Conservation (phyloP, 2,113 vertebrate genomes). For the Anguilla japonica region DNA sequence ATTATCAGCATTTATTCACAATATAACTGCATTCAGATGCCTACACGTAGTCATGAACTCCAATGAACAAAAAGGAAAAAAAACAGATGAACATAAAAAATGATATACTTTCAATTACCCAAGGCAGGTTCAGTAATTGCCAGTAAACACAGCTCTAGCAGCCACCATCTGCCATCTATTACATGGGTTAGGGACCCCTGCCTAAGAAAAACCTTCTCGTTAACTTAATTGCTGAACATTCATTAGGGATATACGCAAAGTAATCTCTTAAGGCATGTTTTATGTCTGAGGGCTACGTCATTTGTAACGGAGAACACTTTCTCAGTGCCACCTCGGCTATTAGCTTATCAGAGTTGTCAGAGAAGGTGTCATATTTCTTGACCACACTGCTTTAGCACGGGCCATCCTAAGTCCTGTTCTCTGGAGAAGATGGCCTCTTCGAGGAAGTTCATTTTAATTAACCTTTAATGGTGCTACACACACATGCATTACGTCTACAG, state of each 20-base stretch:
- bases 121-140: not conserved
- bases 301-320: not conserved
- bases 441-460: not conserved
- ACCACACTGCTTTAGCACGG: not conserved
- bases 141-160: not conserved
- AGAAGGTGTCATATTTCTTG: not conserved
- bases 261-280: conserved; percentile 1
- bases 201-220: not conserved
- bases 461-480: not conserved
- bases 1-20: not conserved
- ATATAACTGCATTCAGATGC: not conserved
- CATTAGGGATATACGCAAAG: not conserved
- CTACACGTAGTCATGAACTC: not conserved
- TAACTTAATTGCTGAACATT: conserved; percentile 1
- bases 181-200: not conserved
- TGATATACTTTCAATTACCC: not conserved
- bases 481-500: no score
- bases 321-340: not conserved
- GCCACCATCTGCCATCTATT: not conserved
- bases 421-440: not conserved
- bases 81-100: not conserved
- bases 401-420: not conserved
- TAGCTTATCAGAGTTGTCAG: not conserved
- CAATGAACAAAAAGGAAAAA: not conserved
- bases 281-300: not conserved